These are phyloP conservation scores for Netelia melanura DNA, from an alignment of 2,888 invertebrate species.

Conservation along the genomic window DNA sequence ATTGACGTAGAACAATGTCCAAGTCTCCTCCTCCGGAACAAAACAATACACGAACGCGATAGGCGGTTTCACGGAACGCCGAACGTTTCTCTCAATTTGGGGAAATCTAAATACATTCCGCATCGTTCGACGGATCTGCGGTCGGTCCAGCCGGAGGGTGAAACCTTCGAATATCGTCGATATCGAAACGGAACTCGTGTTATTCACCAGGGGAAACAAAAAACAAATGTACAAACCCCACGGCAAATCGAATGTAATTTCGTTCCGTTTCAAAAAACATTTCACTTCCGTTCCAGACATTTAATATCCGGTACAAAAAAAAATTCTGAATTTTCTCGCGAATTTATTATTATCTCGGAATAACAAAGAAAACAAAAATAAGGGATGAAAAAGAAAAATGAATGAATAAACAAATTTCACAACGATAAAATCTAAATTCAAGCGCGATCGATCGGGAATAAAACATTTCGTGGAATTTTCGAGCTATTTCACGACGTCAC, in stretches of 20 bases:
- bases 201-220: neutral
- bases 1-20: no score
- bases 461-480: no score
- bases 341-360: neutral
- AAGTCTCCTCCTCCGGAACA: no score
- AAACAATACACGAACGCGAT: no score
- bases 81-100: no score
- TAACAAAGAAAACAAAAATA: no score
- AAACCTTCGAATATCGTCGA: conserved; percentile 43
- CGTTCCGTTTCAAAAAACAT: neutral
- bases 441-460: no score
- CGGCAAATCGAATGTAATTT: conserved; percentile 6
- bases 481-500: no score
- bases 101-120: neutral
- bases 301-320: neutral
- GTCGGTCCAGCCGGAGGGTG: neutral
- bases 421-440: no score
- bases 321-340: neutral
- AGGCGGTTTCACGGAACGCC: no score
- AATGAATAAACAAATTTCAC: no score
- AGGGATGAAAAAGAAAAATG: no score
- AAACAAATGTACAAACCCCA: neutral
- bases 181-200: neutral
- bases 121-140: neutral
- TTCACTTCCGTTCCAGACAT: neutral